Conservation (phyloP, 2,888 invertebrate species). For the Netelia inedita region DNA sequence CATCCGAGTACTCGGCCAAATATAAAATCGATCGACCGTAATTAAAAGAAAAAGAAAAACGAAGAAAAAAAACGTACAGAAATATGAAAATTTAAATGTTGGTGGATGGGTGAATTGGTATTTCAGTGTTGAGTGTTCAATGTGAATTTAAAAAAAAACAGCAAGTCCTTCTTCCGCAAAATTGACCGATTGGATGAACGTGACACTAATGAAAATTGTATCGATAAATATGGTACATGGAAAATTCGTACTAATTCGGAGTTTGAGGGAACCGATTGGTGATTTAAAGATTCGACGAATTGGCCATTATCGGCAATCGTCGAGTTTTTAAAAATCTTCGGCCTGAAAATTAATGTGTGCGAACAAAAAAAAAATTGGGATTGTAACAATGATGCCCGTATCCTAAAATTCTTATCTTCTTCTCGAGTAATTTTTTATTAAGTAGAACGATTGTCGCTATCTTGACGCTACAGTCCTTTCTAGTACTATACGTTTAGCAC, state of each 20-base stretch:
- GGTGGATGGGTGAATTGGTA: slow-evolving; percentile 65
- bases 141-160: slow-evolving; percentile 38
- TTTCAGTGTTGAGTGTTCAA: slow-evolving; percentile 58
- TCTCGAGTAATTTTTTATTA: not conserved
- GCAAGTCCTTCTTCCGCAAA: not conserved
- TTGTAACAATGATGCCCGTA: not conserved
- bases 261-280: slow-evolving; percentile 7
- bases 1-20: slow-evolving; percentile 29
- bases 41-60: not conserved
- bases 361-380: not conserved
- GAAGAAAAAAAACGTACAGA: not conserved
- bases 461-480: not conserved
- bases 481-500: not conserved
- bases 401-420: not conserved
- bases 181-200: slow-evolving; percentile 25
- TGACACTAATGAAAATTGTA: slow-evolving; percentile 42
- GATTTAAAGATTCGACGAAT: slow-evolving; percentile 21
- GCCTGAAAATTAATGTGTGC: slow-evolving; percentile 16
- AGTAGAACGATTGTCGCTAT: not conserved
- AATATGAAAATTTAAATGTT: slow-evolving; percentile 37
- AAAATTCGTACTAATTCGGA: slow-evolving; percentile 28
- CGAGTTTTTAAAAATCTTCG: not conserved
- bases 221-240: not conserved
- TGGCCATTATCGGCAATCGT: not conserved
- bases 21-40: not conserved